Conservation (phyloP, 2,888 invertebrate species). For the Synanthedon myopaeformis region DNA sequence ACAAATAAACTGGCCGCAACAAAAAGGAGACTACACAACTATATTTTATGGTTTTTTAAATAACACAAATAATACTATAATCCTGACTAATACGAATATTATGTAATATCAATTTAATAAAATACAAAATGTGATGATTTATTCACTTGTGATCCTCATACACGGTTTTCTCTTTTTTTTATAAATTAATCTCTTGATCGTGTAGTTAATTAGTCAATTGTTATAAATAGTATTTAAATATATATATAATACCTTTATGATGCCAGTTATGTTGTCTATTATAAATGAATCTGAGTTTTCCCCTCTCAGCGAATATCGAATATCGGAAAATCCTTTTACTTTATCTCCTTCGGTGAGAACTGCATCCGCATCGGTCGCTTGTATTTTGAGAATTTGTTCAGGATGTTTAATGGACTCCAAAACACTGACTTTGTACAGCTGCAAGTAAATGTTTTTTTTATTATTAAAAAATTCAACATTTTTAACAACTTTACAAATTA, state of each 20-base stretch:
- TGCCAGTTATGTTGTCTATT: conserved; percentile 77
- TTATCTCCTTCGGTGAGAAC: conserved; percentile 69
- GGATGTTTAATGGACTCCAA: conserved; percentile 77
- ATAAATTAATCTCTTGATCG: too few species aligned
- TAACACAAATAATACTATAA: neutral
- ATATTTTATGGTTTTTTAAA: too few species aligned
- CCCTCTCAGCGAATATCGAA: conserved; percentile 79
- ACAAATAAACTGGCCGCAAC: too few species aligned
- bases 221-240: too few species aligned
- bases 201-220: too few species aligned
- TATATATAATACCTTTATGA: conserved; percentile 62
- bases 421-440: conserved; percentile 78
- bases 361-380: conserved; percentile 78
- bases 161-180: too few species aligned
- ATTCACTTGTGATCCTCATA: too few species aligned
- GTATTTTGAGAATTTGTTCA: conserved; percentile 75
- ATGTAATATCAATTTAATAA: too few species aligned
- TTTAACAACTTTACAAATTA: neutral
- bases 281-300: conserved; percentile 80
- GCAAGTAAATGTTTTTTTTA: conserved; percentile 8
- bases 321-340: conserved; percentile 74
- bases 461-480: neutral
- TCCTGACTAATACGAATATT: neutral
- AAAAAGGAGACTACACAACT: too few species aligned
- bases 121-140: too few species aligned